Conservation (phyloP, 2,888 invertebrate genomes). For the Frankliniella intonsa region DNA sequence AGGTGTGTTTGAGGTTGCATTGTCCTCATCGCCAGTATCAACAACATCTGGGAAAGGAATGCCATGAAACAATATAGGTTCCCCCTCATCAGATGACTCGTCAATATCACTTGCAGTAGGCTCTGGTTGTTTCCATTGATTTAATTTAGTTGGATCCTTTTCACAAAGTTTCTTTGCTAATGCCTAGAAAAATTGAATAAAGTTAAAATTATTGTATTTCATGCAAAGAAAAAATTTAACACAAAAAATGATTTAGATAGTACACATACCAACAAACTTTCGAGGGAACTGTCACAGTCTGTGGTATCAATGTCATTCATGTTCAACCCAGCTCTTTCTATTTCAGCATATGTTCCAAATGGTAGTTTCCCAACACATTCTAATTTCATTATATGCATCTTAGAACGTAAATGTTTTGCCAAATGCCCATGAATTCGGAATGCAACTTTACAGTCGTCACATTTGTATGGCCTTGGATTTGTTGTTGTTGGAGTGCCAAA, state of each 20-base stretch:
- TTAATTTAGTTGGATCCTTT: conserved; percentile 73
- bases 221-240: conserved; percentile 13
- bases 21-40: background rate
- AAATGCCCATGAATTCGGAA: conserved; percentile 96
- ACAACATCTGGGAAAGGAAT: background rate
- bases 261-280: conserved; percentile 65
- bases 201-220: conserved; percentile 17
- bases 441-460: conserved; percentile 91
- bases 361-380: conserved; percentile 90
- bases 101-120: conserved; percentile 41
- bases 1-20: background rate
- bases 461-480: conserved; percentile 94
- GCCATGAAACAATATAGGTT: conserved; percentile 42
- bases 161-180: conserved; percentile 75
- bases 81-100: conserved; percentile 55
- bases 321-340: conserved; percentile 84
- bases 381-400: conserved; percentile 91
- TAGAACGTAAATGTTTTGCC: conserved; percentile 93
- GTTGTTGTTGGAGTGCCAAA: conserved; percentile 76
- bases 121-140: conserved; percentile 51
- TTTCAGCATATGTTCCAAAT: conserved; percentile 89
- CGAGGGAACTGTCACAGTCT: conserved; percentile 90
- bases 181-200: conserved; percentile 51
- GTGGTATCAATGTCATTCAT: conserved; percentile 93
- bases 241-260: conserved; percentile 21